phyloP scores from a whole-genome alignment of 2,113 vertebrate species.

The Castor canadensis region DNA sequence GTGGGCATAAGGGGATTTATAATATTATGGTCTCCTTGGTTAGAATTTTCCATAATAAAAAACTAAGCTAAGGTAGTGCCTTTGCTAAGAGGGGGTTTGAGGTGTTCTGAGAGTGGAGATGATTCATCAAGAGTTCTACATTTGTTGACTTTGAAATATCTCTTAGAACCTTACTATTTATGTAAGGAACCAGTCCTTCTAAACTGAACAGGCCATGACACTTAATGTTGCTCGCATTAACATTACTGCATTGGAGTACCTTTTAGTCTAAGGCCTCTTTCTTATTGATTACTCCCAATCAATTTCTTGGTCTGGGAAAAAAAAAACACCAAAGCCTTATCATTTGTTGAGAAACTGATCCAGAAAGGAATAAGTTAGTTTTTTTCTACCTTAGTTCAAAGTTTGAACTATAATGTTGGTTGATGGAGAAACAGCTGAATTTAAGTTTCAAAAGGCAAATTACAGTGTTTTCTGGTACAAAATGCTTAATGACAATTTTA shows the following conservation, averaged over 20 bases:
- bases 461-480: background rate
- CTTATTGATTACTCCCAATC: background rate
- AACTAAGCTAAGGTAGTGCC: background rate
- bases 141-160: background rate
- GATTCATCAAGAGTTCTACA: background rate
- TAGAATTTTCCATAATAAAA: background rate
- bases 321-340: too few relatives aligned
- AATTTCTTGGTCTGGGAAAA: too few relatives aligned
- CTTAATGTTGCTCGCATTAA: background rate
- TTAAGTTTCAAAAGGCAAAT: background rate
- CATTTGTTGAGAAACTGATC: background rate
- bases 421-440: background rate
- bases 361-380: background rate
- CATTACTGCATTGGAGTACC: background rate
- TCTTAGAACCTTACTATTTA: background rate
- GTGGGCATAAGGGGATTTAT: background rate
- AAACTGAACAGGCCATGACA: background rate
- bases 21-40: background rate
- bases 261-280: background rate
- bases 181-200: background rate
- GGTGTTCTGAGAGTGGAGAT: background rate
- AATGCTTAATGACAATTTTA: background rate
- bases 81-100: background rate
- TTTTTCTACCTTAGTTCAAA: background rate
- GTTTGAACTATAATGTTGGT: background rate